These are phyloP conservation scores for Ectropis grisescens DNA, from an alignment of 1,140 invertebrate genomes.

Conservation along the genomic window DNA sequence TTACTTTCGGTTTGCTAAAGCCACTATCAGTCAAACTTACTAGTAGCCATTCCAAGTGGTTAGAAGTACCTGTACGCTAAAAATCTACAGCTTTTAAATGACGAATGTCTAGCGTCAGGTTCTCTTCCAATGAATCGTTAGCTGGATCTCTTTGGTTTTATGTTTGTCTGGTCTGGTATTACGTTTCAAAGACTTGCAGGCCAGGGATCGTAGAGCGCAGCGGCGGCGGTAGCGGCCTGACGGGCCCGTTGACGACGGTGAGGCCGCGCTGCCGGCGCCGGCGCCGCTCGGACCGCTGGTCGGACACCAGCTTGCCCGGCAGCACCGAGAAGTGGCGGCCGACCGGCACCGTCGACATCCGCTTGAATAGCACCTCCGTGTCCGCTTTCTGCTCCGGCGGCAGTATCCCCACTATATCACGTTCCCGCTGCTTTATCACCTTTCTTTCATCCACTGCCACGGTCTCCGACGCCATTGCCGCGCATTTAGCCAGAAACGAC, in stretches of 20 bases:
- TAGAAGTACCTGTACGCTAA: no score
- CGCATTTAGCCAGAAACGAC: constrained; percentile 45
- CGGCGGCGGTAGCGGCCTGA: constrained; percentile 27
- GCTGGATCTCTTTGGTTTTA: no score
- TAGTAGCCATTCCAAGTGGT: no score
- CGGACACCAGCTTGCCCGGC: constrained; percentile 30
- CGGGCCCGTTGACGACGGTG: constrained; percentile 43
- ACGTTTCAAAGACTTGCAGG: constrained; percentile 54
- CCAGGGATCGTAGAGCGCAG: constrained; percentile 37
- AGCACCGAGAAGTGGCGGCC: constrained; percentile 50
- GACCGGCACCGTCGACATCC: constrained; percentile 46
- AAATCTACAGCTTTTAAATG: no score
- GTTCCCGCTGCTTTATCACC: constrained; percentile 41
- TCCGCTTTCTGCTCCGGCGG: constrained; percentile 33
- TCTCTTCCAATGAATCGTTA: no score
- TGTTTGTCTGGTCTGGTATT: no score
- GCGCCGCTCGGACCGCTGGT: constrained; percentile 24
- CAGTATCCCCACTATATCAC: constrained; percentile 42
- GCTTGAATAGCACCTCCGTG: constrained; percentile 48
- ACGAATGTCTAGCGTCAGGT: no score
- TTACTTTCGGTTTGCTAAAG: no score
- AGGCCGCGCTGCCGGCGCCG: constrained; percentile 34
- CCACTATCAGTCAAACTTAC: no score
- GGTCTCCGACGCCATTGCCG: constrained; percentile 41
- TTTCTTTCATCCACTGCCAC: constrained; percentile 45